Evolutionary conservation across 2,797 vertebrate species (phyloP), one percentile per base, ranked within the genome.

Genomic region (Pangasius krempfi): DNA sequence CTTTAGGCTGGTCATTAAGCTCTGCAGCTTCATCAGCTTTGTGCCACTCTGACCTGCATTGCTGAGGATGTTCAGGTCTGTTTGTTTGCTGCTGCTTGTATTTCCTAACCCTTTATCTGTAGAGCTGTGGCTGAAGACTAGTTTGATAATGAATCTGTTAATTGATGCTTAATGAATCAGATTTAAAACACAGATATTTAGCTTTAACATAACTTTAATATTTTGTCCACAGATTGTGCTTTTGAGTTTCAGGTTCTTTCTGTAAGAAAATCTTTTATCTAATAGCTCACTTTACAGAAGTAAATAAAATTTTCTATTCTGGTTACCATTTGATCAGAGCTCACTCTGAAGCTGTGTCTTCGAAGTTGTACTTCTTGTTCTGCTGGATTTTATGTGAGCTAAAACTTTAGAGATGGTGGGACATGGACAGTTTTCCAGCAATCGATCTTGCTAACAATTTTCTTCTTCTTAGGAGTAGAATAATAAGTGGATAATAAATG

Each of bases 1-100:
- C 27, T 83, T 80, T 30, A 73, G 81, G 81, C 60, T 66, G 60
- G 27, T 66, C 27, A 30, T 80, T 66, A 84, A 66, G 13, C 4
- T 16, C 27, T 84, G 44, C 62, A 30, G 40, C 81, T 64, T 84
- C 40, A 50, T 84, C 60, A 66, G 27, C 62, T 84, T 50, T 84
- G 60, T 20, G 27, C 27, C 18, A 13, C 60, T 64, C 16, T 47
- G 25, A 83, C 60, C 60, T 8, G 9, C 60, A 47, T 50, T 66
- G 60, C 81, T 66, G 40, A 50, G 27, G 60, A 84, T 84, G 60
- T 44, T 64, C 37, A n/a, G 58, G 25, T 37, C 10, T 37, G 78
- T 47, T 44, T n/a, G 12, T 64, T 64, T 83, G n/a, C 25, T 7
- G 13, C 76, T 56, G n/a, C 50, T 58, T 5, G 9, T 37, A 40